Evolutionary conservation across 2,888 invertebrate species (phyloP).

Genomic region (Thysanoteuthis rhombus): DNA sequence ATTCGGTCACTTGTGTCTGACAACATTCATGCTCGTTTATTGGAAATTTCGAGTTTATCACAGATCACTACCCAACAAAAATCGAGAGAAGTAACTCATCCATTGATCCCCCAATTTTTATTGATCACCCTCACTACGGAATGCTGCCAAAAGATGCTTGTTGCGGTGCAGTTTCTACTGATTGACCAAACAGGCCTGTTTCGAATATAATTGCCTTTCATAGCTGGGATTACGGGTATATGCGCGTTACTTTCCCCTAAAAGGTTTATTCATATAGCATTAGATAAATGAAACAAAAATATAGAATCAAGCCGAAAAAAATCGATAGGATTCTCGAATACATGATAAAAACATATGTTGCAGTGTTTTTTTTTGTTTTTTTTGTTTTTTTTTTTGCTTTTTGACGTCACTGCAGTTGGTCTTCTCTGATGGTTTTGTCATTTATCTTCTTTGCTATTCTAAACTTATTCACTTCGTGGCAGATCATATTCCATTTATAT

Average conservation of each 20-base stretch:
- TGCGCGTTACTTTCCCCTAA: neutral
- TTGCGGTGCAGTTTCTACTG: no score
- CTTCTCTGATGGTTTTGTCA: neutral
- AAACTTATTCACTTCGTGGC: neutral
- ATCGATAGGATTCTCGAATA: neutral
- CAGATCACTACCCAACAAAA: no score
- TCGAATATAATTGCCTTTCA: neutral
- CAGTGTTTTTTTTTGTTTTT: no score
- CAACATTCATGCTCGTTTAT: no score
- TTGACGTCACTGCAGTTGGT: neutral
- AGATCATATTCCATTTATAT: neutral
- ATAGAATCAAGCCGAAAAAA: no score
- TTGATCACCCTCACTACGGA: no score
- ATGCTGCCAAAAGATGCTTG: no score
- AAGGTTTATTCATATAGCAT: neutral
- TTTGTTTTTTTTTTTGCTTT: no score
- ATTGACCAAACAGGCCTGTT: neutral
- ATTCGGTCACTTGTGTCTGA: no score
- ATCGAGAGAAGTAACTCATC: no score
- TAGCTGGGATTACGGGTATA: neutral
- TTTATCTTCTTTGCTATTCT: neutral
- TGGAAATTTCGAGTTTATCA: no score
- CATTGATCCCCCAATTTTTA: no score
- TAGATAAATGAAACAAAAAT: neutral
- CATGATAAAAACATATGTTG: neutral